Base-by-base conservation (phyloP, 2,113 vertebrate species). In the Eclectus roratus region DNA sequence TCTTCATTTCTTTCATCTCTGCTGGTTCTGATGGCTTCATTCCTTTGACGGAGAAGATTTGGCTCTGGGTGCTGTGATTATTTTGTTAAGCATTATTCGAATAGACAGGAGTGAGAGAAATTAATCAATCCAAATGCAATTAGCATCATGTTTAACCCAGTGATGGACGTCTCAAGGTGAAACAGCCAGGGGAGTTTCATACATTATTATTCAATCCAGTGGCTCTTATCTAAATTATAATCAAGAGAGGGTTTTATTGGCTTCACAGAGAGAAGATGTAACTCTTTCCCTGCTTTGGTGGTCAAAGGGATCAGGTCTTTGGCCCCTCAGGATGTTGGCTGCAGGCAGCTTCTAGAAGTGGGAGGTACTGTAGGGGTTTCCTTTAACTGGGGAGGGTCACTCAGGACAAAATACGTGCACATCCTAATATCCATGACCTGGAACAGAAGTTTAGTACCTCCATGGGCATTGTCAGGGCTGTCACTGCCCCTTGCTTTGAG, bases 101-200 rank as follows among this genome's bases (percentile, higher is more conserved):
- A 99, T 98, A 98, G 99, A 99, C 98, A 99, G 98, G 98, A 98
- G 98, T 98, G 98, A 98, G 98, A 98, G 98, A 99, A 99, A 99
- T 99, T 98, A 99, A 99, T 99, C 98, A 98, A 98, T 99, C 98
- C 98, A 98, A 98, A 99, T 99, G 98, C 99, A 99, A 99, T 99
- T 99, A 99, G 98, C 98, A 98, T 99, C 98, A 99, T 99, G 99
- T 99, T 99, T 99, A 99, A 99, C 99, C 98, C 98, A 98, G 98
- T 99, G 99, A 99, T 98, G 98, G 98, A 99, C 98, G 98, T 98
- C 98, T 99, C 98, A 99, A 99, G 99, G 99, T 99, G 99, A 99
- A 98, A 98, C 98, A 98, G 97, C 98, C 97, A 98, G 97, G 97
- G 98, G 98, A 98, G 98, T 97, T 98, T 98, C 97, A 98, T 97